Evolutionary conservation across 2,113 vertebrate genomes (phyloP).

Genomic region (Heterocephalus glaber): DNA sequence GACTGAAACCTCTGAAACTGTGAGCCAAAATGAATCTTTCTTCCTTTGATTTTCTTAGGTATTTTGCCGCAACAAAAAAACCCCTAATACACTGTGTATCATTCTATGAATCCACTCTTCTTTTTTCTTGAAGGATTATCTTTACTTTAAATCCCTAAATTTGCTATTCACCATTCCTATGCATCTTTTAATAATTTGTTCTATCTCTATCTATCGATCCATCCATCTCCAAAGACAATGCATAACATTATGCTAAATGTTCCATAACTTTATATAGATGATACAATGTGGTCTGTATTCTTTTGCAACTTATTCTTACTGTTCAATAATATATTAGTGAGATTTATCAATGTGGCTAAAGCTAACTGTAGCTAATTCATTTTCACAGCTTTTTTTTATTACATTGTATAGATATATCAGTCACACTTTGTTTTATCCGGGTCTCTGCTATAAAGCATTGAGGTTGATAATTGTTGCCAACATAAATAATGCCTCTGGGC

Average conservation of each 20-base stretch:
- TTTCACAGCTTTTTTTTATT: neutral
- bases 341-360: neutral
- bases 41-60: neutral
- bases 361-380: neutral
- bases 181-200: slow-evolving; percentile 21
- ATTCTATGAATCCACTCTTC: neutral
- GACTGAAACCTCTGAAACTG: neutral
- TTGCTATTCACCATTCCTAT: neutral
- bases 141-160: neutral
- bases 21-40: neutral
- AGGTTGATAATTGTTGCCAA: neutral
- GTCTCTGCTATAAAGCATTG: neutral
- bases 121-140: neutral
- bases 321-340: neutral
- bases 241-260: neutral
- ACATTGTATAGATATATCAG: neutral
- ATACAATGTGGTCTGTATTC: neutral
- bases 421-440: neutral
- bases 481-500: neutral
- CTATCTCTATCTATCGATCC: neutral
- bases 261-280: neutral
- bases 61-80: neutral
- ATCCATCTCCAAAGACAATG: neutral
- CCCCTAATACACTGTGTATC: neutral
- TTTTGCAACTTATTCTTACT: neutral